These are phyloP conservation scores for Eriocheir sinensis DNA, from an alignment of 1,140 invertebrate genomes.

Conservation along the genomic window DNA sequence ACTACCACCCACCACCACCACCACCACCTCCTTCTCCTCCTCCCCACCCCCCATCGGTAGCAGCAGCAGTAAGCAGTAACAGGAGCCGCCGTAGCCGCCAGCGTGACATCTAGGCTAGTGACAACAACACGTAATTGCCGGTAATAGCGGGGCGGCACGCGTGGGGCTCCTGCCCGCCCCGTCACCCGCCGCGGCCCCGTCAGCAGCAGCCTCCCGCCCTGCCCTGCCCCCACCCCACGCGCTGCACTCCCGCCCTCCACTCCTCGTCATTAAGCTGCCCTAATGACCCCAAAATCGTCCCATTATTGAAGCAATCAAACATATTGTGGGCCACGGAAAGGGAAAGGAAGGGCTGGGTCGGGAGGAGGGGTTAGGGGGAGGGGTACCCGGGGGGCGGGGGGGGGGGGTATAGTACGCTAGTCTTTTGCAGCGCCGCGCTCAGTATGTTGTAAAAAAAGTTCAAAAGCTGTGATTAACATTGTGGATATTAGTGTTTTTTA, in stretches of 20 bases:
- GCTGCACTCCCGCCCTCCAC: not conserved
- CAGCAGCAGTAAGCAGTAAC: not conserved
- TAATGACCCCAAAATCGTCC: not conserved
- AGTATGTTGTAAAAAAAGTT: no score
- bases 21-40: no score
- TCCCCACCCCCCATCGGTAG: no score
- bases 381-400: not conserved
- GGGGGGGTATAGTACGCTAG: no score
- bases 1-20: no score
- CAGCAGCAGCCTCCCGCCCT: no score
- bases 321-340: slow-evolving; percentile 7
- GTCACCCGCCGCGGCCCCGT: not conserved
- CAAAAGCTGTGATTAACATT: no score
- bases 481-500: no score
- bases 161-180: not conserved
- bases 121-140: not conserved
- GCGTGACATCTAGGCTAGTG: not conserved
- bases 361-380: not conserved
- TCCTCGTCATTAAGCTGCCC: not conserved
- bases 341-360: slow-evolving; percentile 2
- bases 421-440: no score
- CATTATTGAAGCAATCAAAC: slow-evolving; percentile 6
- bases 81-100: no score
- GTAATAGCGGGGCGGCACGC: not conserved
- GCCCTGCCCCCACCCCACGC: no score